Percentiles rank a stretch among this genome's conserved stretches.
Conservation (phyloP, 2,113 vertebrate species). For the Axis porcinus region DNA sequence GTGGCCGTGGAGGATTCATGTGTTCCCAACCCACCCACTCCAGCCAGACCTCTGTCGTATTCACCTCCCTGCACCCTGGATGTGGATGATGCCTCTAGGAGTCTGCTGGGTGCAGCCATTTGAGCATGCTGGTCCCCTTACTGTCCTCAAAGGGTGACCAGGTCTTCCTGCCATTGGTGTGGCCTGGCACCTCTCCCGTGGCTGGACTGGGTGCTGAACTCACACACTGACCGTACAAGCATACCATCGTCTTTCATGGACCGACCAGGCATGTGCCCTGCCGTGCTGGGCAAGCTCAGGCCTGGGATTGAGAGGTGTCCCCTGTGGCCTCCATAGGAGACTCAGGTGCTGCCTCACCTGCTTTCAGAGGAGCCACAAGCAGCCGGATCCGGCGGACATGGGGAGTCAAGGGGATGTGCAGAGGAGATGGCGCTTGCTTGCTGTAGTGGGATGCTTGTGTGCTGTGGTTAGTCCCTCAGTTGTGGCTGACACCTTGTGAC, state of each 20-base stretch:
- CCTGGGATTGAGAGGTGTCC: neutral
- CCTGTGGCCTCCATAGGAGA: neutral
- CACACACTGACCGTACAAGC: too few species aligned
- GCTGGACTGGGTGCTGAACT: neutral
- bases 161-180: neutral
- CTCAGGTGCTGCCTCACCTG: neutral
- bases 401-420: neutral
- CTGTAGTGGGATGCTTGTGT: neutral
- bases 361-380: neutral
- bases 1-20: rapidly evolving
- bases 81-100: neutral
- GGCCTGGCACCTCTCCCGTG: neutral
- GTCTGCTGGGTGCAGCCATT: neutral
- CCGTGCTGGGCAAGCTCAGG: neutral
- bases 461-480: neutral
- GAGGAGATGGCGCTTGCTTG: rapidly evolving
- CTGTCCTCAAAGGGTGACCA: neutral
- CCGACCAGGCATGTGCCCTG: neutral
- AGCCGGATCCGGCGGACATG: neutral
- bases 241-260: neutral
- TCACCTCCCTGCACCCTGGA: neutral
- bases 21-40: neutral
- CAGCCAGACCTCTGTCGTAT: neutral
- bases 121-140: neutral
- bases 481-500: neutral